phyloP scores from a whole-genome alignment of 2,113 vertebrate species.

The Nothoprocta perdicaria region DNA sequence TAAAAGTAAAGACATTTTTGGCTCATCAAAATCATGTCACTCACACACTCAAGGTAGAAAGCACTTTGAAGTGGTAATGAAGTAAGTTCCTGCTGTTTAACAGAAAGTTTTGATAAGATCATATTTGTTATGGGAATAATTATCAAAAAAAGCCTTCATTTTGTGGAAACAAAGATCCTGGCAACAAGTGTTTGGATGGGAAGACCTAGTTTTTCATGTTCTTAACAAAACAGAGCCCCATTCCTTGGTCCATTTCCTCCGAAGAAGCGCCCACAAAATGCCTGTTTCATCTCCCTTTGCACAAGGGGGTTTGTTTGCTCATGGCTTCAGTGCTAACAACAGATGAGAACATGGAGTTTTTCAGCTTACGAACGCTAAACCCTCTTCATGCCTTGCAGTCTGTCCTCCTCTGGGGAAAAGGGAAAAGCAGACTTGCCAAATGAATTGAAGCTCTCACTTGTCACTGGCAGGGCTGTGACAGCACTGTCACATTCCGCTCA shows the following conservation, averaged over 20 bases:
- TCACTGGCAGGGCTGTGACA: not conserved
- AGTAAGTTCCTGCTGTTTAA: constrained; percentile 69
- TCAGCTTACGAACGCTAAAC: not conserved
- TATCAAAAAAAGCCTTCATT: constrained; percentile 53
- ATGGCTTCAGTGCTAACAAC: not conserved
- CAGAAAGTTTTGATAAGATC: constrained; percentile 76
- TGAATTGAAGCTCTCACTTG: not conserved
- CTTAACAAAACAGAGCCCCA: not conserved
- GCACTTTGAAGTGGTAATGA: constrained; percentile 75
- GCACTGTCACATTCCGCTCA: not conserved
- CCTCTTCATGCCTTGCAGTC: not conserved
- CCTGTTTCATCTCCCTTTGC: not conserved
- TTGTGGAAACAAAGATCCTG: constrained; percentile 39
- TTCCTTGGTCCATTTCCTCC: not conserved
- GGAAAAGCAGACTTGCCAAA: not conserved
- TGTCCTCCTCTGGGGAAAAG: not conserved
- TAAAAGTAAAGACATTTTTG: not conserved
- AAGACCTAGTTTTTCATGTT: not conserved
- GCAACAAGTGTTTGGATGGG: not conserved
- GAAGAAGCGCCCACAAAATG: not conserved
- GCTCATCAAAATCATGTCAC: constrained; percentile 40
- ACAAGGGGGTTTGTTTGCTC: not conserved
- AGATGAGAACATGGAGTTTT: not conserved
- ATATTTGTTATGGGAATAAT: constrained; percentile 62
- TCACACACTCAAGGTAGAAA: constrained; percentile 54